These are phyloP conservation scores for Polypedilum pembai DNA, from an alignment of 1,140 invertebrate species.

Conservation along the genomic window DNA sequence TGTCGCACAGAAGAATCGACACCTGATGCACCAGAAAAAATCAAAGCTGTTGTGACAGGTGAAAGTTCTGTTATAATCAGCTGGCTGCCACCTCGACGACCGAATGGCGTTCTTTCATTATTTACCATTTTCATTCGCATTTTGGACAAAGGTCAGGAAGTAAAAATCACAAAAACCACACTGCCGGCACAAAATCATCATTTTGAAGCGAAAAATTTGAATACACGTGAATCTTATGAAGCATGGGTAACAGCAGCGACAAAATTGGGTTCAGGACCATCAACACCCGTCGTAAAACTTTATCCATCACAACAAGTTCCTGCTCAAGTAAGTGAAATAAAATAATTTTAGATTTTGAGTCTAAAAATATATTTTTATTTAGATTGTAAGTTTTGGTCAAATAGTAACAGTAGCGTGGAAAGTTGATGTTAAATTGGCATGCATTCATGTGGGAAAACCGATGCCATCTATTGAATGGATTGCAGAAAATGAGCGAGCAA, in stretches of 20 bases:
- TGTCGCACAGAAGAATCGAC: slow-evolving; percentile 67
- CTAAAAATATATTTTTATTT: too few relatives aligned
- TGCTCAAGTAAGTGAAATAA: slow-evolving; percentile 43
- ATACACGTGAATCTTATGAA: slow-evolving; percentile 52
- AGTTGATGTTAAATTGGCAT: slow-evolving; percentile 51
- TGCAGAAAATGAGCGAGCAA: slow-evolving; percentile 37
- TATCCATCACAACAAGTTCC: slow-evolving; percentile 49
- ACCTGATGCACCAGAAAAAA: slow-evolving; percentile 61
- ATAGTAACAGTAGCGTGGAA: slow-evolving; percentile 48
- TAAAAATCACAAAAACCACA: slow-evolving; percentile 43
- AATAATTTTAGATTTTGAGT: too few relatives aligned
- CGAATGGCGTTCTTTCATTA: slow-evolving; percentile 65
- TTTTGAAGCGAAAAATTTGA: slow-evolving; percentile 51
- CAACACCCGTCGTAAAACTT: slow-evolving; percentile 49
- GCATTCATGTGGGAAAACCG: slow-evolving; percentile 53
- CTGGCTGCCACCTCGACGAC: slow-evolving; percentile 64
- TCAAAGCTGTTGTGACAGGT: slow-evolving; percentile 62
- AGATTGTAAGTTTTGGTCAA: slow-evolving; percentile 53
- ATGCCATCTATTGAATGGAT: slow-evolving; percentile 48
- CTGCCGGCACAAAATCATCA: slow-evolving; percentile 45
- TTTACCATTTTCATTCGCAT: slow-evolving; percentile 65
- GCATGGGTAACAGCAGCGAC: slow-evolving; percentile 58
- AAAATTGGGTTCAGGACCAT: slow-evolving; percentile 51
- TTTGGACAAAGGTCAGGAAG: slow-evolving; percentile 49
- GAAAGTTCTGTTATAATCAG: slow-evolving; percentile 64